Base-by-base conservation (phyloP, 2,113 vertebrate species). In the Chloroceryle aenea region DNA sequence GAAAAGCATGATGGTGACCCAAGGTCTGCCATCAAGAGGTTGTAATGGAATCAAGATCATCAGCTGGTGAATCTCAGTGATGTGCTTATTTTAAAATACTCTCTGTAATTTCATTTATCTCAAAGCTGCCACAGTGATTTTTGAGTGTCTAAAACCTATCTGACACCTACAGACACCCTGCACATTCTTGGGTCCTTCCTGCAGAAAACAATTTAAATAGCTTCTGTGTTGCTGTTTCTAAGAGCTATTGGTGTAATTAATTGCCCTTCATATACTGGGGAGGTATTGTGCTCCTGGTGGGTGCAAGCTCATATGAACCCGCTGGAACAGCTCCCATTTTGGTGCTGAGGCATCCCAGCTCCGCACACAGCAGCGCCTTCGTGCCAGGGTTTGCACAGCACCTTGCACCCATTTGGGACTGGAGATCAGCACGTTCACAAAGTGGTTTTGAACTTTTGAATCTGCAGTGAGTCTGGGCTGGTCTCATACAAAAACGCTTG, bases 361-460 rank as follows among this genome's bases (percentile, higher is more conserved):
- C 69, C 13, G 25, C 18, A 6, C 22, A 40, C 58, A 80, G 72
- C 69, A 48, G 12, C 10, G 8, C 73, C 26, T 72, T n/a, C 47
- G 14, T 9, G 3, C 14, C 6, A 2, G 80, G 45, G 9, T 43
- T 68, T 26, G 25, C 63, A 32, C 58, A 52, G 36, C 38, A 32
- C 62, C 86, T 69, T 5, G 14, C 5, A 8, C 23, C 20, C 52
- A 0, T 34, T 14, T 20, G n/a, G 29, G 53, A 26, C 8, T 3
- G 17, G 21, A 34, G 8, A 45, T 29, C 42, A 30, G 32, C 21
- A 47, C 3, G 2, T 1, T 0, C n/a, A 43, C 0, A 0, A 38
- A 45, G 32, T 8, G 10, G 3, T 21, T 87, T 25, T 21, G 15
- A 55, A 55, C 30, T 3, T 43, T 61, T 52, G 26, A 52, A 22